Conservation (phyloP, 2,888 invertebrate species). For the Onthophagus sagittarius region DNA sequence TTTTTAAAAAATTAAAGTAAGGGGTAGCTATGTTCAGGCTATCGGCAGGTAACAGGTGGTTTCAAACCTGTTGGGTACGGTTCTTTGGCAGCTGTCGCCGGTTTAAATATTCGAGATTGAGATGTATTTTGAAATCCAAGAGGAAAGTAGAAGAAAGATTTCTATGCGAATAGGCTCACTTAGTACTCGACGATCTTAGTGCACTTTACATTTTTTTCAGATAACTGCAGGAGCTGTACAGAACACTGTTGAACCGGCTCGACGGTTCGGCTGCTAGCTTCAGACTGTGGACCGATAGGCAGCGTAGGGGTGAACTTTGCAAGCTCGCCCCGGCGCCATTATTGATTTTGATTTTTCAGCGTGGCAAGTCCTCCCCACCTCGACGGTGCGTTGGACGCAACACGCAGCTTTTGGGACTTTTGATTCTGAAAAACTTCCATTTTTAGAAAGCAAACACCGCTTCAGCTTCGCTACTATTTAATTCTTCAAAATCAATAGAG, state of each 20-base stretch:
- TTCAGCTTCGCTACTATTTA: not conserved
- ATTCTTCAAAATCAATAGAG: not conserved
- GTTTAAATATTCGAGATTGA: not conserved
- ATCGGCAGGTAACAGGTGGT: constrained; percentile 7
- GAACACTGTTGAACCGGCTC: constrained; percentile 39
- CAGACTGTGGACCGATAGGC: constrained; percentile 42
- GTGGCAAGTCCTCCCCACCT: constrained; percentile 1
- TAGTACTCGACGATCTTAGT: not conserved
- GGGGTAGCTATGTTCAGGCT: not conserved
- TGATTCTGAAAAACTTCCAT: not conserved
- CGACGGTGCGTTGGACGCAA: not conserved
- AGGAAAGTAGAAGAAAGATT: not conserved
- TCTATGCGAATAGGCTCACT: not conserved
- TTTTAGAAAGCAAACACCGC: not conserved
- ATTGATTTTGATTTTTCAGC: constrained; percentile 29
- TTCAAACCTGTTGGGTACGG: constrained; percentile 5
- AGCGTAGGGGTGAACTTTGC: constrained; percentile 37
- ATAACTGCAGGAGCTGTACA: constrained; percentile 22
- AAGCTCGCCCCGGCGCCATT: constrained; percentile 28
- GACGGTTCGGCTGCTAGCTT: constrained; percentile 35
- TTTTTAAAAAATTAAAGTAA: not conserved
- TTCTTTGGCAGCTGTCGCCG: not conserved
- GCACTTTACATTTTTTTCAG: not conserved
- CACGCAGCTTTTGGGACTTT: constrained; percentile 6
- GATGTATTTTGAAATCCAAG: not conserved